Evolutionary conservation across 2,797 vertebrate species (phyloP).

Genomic region (Sibirionetta formosa): DNA sequence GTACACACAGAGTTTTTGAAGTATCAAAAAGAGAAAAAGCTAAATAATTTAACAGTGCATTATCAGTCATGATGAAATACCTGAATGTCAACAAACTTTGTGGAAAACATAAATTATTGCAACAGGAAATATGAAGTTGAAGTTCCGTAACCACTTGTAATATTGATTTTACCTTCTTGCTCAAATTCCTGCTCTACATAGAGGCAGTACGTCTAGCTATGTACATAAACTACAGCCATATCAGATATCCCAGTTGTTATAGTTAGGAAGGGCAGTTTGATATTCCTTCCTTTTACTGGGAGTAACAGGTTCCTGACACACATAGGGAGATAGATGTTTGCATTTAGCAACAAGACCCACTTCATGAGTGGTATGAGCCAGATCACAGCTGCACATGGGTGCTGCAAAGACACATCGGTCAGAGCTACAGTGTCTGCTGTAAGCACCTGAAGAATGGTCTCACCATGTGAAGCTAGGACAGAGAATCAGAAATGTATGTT

Average conservation of each 20-base stretch:
- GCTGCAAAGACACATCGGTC: not conserved
- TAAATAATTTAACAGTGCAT: not conserved
- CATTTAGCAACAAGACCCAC: not conserved
- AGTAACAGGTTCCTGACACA: not conserved
- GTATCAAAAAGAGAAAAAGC: not conserved
- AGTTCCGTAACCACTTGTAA: not conserved
- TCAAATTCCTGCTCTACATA: not conserved
- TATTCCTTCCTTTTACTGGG: too few relatives aligned
- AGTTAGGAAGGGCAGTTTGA: not conserved
- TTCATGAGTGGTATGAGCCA: not conserved
- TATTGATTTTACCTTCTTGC: accelerated
- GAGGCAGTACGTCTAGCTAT: not conserved
- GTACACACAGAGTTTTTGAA: not conserved
- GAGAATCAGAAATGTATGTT: not conserved
- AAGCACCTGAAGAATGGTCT: not conserved
- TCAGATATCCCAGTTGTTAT: not conserved
- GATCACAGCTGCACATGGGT: not conserved
- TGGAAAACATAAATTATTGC: not conserved
- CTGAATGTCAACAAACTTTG: not conserved
- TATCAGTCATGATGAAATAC: not conserved
- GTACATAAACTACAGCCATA: too few relatives aligned
- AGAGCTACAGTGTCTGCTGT: not conserved
- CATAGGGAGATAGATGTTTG: accelerated
- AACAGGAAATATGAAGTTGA: not conserved
- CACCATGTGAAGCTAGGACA: not conserved